Percentiles rank a stretch among this genome's conserved stretches.
phyloP scores from a whole-genome alignment of 1,140 invertebrate genomes.

The Ips typographus region DNA sequence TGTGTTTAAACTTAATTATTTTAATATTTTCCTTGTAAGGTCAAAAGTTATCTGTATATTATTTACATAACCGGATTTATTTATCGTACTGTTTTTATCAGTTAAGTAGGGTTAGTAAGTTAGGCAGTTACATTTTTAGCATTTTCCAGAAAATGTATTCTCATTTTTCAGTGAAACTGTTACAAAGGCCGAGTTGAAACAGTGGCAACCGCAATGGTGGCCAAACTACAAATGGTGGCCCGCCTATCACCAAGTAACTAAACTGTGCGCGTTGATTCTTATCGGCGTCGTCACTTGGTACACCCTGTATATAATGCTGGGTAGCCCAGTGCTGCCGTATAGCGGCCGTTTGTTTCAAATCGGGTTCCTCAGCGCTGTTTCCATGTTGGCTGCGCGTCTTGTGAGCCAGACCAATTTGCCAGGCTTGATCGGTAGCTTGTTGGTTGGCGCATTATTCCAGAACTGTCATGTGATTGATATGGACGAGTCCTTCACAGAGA shows the following conservation, averaged over 20 bases:
- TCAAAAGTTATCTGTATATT: too few relatives aligned
- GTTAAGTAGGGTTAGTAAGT: too few relatives aligned
- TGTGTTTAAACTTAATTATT: too few relatives aligned
- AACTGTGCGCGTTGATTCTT: background rate
- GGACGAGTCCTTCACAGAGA: slow-evolving; percentile 9
- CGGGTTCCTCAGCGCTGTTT: background rate
- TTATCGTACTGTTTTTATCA: too few relatives aligned
- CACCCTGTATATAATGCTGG: slow-evolving; percentile 13
- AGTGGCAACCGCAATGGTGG: slow-evolving; percentile 17
- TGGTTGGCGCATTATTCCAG: slow-evolving; percentile 15
- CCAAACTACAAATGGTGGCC: slow-evolving; percentile 5
- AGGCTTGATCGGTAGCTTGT: slow-evolving; percentile 8
- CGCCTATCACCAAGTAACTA: background rate
- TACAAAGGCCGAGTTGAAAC: too few relatives aligned
- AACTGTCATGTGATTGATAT: slow-evolving; percentile 13
- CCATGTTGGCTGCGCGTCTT: slow-evolving; percentile 13
- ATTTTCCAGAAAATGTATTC: too few relatives aligned
- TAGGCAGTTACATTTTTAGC: too few relatives aligned
- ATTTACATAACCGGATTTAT: too few relatives aligned
- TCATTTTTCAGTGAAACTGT: too few relatives aligned
- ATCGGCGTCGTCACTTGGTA: slow-evolving; percentile 15
- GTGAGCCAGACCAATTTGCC: slow-evolving; percentile 14
- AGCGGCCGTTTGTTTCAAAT: slow-evolving; percentile 18
- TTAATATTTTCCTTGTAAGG: too few relatives aligned
- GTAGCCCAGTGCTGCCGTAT: slow-evolving; percentile 5